These are phyloP conservation scores for Megalopta genalis DNA, from an alignment of 1,140 invertebrate genomes.

Conservation along the genomic window DNA sequence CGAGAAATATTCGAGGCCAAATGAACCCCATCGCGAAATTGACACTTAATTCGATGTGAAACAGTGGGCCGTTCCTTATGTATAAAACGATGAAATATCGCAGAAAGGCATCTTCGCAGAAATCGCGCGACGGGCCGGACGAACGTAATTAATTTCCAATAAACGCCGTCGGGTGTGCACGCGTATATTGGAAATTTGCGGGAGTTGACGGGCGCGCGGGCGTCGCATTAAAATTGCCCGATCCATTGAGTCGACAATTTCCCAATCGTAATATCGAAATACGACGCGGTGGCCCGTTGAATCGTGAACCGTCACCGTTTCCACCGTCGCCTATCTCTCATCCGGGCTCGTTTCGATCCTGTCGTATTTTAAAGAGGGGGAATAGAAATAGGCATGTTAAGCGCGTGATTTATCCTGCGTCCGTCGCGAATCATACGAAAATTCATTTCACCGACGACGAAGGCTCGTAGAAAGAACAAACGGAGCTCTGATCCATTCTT, in stretches of 20 bases:
- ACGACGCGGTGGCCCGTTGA: not conserved
- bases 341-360: not conserved
- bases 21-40: not conserved
- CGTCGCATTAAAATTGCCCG: slow-evolving; percentile 19
- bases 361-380: slow-evolving; percentile 7
- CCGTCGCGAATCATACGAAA: slow-evolving; percentile 22
- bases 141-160: slow-evolving; percentile 33
- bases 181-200: slow-evolving; percentile 22
- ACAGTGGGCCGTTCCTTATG: not conserved
- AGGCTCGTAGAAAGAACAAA: too few relatives aligned
- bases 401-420: not conserved
- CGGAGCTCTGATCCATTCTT: too few relatives aligned
- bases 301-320: slow-evolving; percentile 12
- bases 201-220: not conserved
- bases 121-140: slow-evolving; percentile 4
- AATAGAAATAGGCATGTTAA: not conserved
- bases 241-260: slow-evolving; percentile 27
- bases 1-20: not conserved
- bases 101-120: not conserved
- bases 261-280: slow-evolving; percentile 24
- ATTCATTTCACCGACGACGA: not conserved
- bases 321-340: not conserved
- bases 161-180: not conserved
- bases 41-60: not conserved
- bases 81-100: not conserved